These are phyloP conservation scores for Oplegnathus fasciatus DNA, from an alignment of 2,113 vertebrate species.

Conservation along the genomic window DNA sequence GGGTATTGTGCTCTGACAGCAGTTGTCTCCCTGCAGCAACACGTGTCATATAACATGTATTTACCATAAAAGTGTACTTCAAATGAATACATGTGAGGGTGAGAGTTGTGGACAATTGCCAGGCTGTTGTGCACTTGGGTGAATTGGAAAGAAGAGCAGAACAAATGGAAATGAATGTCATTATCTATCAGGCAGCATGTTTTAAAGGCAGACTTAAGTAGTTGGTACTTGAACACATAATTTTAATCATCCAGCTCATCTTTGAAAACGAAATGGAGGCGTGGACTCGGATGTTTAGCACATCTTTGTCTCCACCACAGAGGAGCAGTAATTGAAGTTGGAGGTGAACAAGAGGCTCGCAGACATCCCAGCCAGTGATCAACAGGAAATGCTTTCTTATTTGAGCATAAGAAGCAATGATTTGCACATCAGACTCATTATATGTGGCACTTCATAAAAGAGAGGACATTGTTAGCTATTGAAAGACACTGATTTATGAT, in stretches of 20 bases:
- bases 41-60: conserved; percentile 18
- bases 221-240: conserved; percentile 8
- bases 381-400: conserved; percentile 26
- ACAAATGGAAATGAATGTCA: conserved; percentile 17
- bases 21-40: conserved; percentile 6
- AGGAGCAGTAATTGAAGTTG: conserved; percentile 32
- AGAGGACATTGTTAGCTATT: conserved; percentile 1
- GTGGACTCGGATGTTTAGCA: conserved; percentile 10
- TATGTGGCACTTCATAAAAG: conserved; percentile 4
- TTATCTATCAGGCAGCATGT: not conserved
- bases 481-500: conserved; percentile 9
- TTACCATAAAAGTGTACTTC: not conserved
- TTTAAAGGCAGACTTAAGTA: not conserved
- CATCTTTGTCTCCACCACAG: conserved; percentile 25
- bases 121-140: not conserved
- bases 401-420: conserved; percentile 14
- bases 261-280: conserved; percentile 18
- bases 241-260: conserved; percentile 16
- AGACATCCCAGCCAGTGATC: conserved; percentile 22
- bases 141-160: conserved; percentile 33
- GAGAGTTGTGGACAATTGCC: not conserved
- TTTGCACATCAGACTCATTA: conserved; percentile 50
- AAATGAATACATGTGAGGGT: not conserved
- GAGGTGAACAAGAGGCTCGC: conserved; percentile 7
- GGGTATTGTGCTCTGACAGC: not conserved